Conservation (phyloP, 1,140 invertebrate species). For the Pseudoatta argentina region DNA sequence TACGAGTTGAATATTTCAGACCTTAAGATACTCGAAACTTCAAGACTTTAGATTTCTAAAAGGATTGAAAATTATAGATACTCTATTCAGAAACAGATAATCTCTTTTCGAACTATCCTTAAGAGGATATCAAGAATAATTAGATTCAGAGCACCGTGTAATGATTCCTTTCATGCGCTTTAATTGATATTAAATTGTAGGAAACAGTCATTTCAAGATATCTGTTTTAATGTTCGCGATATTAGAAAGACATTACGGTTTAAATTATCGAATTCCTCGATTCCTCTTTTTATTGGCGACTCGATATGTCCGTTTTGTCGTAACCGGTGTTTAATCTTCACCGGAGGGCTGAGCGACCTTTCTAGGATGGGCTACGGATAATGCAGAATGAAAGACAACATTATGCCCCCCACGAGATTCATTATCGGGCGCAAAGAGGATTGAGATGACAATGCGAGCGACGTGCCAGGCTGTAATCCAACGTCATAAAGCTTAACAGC, state of each 20-base stretch:
- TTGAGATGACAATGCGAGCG: slow-evolving; percentile 33
- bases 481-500: slow-evolving; percentile 45
- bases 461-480: slow-evolving; percentile 50
- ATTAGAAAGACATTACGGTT: background rate
- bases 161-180: background rate
- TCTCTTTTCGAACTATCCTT: background rate
- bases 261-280: background rate
- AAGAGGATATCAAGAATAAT: background rate
- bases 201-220: background rate
- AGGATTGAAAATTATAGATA: background rate
- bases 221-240: background rate
- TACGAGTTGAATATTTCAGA: background rate
- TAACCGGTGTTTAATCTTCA: background rate
- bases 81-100: background rate
- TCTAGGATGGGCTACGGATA: background rate
- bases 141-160: background rate
- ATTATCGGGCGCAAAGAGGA: slow-evolving; percentile 61
- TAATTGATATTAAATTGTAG: slow-evolving; percentile 8
- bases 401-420: slow-evolving; percentile 57
- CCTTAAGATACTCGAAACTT: background rate
- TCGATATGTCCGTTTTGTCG: background rate
- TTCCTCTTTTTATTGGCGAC: background rate
- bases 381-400: slow-evolving; percentile 18
- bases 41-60: slow-evolving; percentile 7
- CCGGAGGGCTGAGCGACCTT: background rate